A percentile compares a stretch with the other conserved stretches of the same genome.
Evolutionary conservation across 2,888 invertebrate genomes (phyloP).

Genomic region (Ischnus inquisitorius): DNA sequence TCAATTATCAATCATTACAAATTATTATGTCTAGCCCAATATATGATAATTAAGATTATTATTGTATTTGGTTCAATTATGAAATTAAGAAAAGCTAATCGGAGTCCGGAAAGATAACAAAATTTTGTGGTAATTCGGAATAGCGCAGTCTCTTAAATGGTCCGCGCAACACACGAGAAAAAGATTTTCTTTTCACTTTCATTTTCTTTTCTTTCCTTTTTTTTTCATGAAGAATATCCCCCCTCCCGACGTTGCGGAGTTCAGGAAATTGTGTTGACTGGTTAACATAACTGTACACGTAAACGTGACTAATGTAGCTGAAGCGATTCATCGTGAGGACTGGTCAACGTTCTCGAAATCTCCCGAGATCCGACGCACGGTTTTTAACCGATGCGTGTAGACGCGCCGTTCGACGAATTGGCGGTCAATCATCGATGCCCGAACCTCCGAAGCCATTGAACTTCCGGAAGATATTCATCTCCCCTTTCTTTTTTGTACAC

Average conservation of each 20-base stretch:
- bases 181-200: conserved; percentile 60
- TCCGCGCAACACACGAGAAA: neutral
- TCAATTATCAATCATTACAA: no score
- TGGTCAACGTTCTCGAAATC: conserved; percentile 66
- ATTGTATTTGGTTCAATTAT: no score
- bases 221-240: conserved; percentile 3
- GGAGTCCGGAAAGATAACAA: no score
- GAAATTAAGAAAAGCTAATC: no score
- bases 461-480: neutral
- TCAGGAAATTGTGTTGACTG: conserved; percentile 56
- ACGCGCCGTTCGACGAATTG: conserved; percentile 38
- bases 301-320: conserved; percentile 66
- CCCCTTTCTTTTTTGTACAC: neutral
- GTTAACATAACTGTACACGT: conserved; percentile 58
- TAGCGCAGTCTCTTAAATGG: no score
- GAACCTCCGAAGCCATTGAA: conserved; percentile 30
- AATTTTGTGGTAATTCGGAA: no score
- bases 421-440: conserved; percentile 33
- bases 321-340: conserved; percentile 48
- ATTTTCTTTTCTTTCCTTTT: conserved; percentile 35
- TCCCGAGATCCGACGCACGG: conserved; percentile 47
- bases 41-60: no score
- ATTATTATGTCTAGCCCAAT: no score
- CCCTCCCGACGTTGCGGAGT: conserved; percentile 20
- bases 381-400: conserved; percentile 40